These are phyloP conservation scores for Drosophila oshimai DNA, from an alignment of 1,140 invertebrate species.

Conservation along the genomic window DNA sequence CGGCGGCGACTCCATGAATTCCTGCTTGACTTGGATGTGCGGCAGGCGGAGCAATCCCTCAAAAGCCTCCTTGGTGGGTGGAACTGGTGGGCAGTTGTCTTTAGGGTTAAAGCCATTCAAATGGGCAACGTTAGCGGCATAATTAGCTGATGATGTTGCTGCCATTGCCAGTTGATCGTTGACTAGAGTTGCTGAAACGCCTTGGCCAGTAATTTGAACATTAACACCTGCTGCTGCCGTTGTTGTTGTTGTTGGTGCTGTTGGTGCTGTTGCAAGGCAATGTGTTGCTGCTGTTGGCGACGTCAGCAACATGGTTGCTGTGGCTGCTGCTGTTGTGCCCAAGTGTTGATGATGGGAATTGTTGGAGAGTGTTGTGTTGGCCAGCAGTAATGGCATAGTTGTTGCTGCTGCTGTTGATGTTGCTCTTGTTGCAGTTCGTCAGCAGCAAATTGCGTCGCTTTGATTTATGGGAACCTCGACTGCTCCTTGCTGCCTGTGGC, in stretches of 20 bases:
- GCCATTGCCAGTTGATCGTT: constrained; percentile 61
- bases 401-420: constrained; percentile 32
- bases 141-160: constrained; percentile 61
- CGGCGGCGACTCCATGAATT: constrained; percentile 60
- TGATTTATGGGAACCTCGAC: constrained; percentile 70
- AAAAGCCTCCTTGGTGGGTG: constrained; percentile 34
- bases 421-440: constrained; percentile 61
- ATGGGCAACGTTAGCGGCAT: constrained; percentile 73
- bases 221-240: constrained; percentile 69
- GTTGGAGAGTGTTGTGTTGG: constrained; percentile 57
- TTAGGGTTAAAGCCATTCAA: constrained; percentile 76
- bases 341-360: constrained; percentile 67
- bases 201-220: constrained; percentile 78
- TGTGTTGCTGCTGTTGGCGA: constrained; percentile 36
- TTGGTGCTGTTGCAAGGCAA: constrained; percentile 33
- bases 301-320: constrained; percentile 57
- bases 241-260: constrained; percentile 35
- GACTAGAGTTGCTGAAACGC: constrained; percentile 63
- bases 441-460: constrained; percentile 80
- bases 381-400: constrained; percentile 62
- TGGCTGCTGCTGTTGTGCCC: constrained; percentile 25
- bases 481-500: constrained; percentile 58
- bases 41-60: constrained; percentile 53
- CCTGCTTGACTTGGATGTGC: constrained; percentile 76
- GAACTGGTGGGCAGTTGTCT: constrained; percentile 57